Evolutionary conservation across 2,113 vertebrate genomes (phyloP).

Genomic region (Psilopogon haemacephalus): DNA sequence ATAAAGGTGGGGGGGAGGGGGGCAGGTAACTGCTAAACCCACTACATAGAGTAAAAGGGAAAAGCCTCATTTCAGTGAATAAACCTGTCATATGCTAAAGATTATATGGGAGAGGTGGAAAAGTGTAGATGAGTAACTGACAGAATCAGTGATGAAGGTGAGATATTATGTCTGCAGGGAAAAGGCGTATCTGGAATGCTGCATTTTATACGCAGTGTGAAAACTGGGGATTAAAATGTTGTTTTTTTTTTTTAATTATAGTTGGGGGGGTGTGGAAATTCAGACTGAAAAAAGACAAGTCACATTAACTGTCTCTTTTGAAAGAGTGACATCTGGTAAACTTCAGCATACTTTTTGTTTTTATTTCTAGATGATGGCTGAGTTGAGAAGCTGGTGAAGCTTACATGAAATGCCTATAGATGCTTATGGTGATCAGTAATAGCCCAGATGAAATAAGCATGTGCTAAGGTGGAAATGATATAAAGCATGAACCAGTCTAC

Average conservation of each 20-base stretch:
- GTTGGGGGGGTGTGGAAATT: neutral
- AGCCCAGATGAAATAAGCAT: neutral
- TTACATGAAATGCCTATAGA: neutral
- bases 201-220: neutral
- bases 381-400: neutral
- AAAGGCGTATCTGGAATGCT: neutral
- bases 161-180: neutral
- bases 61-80: neutral
- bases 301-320: neutral
- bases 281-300: neutral
- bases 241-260: neutral
- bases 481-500: neutral
- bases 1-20: too few species aligned
- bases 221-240: neutral
- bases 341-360: neutral
- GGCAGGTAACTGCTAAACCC: too few species aligned
- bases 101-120: neutral
- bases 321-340: neutral
- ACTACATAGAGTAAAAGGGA: neutral
- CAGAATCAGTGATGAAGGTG: neutral
- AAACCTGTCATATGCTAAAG: neutral
- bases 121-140: neutral
- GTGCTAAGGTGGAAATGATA: neutral
- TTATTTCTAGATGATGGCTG: constrained; percentile 23
- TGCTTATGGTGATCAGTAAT: neutral